Evolutionary conservation across 1,140 invertebrate species (phyloP), one percentile per base, ranked within the genome.

Genomic region (Cheumatopsyche charites): DNA sequence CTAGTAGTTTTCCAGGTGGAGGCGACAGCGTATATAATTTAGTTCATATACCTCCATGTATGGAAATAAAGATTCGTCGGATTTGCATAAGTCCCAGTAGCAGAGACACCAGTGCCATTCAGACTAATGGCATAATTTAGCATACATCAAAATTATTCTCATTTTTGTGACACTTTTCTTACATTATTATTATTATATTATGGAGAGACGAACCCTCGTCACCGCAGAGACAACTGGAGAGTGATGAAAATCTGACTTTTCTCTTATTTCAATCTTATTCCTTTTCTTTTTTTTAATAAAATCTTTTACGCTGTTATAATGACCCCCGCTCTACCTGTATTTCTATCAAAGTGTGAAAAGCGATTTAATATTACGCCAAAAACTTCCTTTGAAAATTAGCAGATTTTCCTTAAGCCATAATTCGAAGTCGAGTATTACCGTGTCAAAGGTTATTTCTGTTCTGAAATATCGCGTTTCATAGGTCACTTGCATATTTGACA

Each of bases 61-160:
- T 36, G 29, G 3, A 4, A 4, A 4, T 36, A 17, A 52, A 49
- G 42, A 41, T 21, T 29, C 17, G 6, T 4, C 1, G 13, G 5
- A 71, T 71, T 71, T 63, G 70, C 70, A 71, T 71, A 71, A 63
- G 62, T 61, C 47, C 66, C 65, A 67, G 43, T 19, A 19, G n/a
- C 47, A 47, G 17, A 15, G 52, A 42, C 17, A 52, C 19, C 19
- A 13, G 47, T 52, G 45, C 47, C 62, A 41, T 61, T 41, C 71
- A 65, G 19, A 41, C 26, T 73, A 73, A 73, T 73, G 72, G 68
- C 72, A 70, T 73, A 73, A 70, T 73, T 73, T 70, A 70, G 67
- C 67, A 67, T 73, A 70, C 62, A 58, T 71, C 45, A 71, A 71
- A 66, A 42, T 49, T 63, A 65, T 71, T 66, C 42, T 65, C 61